Conservation (phyloP, 2,113 vertebrate genomes). For the Pseudolaguvia tuberculata region DNA sequence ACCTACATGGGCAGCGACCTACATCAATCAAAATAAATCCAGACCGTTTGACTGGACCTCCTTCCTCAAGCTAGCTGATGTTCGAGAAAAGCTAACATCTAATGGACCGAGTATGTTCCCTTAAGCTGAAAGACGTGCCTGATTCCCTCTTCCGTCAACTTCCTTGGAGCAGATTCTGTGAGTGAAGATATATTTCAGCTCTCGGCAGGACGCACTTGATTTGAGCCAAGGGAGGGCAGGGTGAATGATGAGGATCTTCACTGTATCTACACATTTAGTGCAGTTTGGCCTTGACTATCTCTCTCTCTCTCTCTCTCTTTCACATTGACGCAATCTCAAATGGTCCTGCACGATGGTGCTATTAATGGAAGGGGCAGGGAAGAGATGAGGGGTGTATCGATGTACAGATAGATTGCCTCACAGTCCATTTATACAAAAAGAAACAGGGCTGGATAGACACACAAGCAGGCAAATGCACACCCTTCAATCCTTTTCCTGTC, state of each 20-base stretch:
- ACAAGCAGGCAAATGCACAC: not conserved
- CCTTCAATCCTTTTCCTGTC: not conserved
- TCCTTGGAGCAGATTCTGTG: constrained; percentile 35
- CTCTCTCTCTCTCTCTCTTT: constrained; percentile 15
- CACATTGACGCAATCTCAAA: constrained; percentile 2
- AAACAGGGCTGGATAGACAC: constrained; percentile 11
- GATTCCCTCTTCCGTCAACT: not conserved
- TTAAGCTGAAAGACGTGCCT: constrained; percentile 26
- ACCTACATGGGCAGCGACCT: not conserved
- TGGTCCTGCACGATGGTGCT: constrained; percentile 18
- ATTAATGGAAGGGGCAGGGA: constrained; percentile 23
- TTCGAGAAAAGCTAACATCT: constrained; percentile 1
- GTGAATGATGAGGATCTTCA: constrained; percentile 64
- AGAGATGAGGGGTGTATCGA: constrained; percentile 19
- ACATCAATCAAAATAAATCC: constrained; percentile 24
- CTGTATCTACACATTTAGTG: constrained; percentile 56
- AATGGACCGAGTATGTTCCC: constrained; percentile 14
- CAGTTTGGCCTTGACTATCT: constrained; percentile 54
- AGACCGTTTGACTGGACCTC: constrained; percentile 2
- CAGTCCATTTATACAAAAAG: constrained; percentile 17
- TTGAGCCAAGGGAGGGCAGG: constrained; percentile 62
- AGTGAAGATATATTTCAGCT: constrained; percentile 51
- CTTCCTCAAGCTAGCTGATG: constrained; percentile 3
- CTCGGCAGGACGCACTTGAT: constrained; percentile 64
- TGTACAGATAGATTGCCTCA: constrained; percentile 24